Base-by-base conservation (phyloP, 2,888 invertebrate genomes). In the Dusona sp. region DNA sequence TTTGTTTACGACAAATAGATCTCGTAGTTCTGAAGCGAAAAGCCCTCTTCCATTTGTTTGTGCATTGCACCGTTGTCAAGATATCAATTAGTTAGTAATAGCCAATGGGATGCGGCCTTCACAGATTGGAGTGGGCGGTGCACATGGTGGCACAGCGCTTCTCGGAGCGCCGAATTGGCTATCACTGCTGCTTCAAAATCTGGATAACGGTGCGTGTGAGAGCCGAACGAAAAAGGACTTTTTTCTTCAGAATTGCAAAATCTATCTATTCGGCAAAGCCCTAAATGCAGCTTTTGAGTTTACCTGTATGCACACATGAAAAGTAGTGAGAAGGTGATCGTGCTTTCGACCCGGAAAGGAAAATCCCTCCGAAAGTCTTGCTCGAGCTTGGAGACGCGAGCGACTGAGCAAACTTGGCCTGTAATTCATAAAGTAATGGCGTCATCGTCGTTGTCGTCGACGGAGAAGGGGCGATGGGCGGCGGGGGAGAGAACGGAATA, bases 241-340 rank as follows among this genome's bases (percentile, higher is more conserved):
- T 61, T 29, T 61, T 61, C 13, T 29, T 61, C 29, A 61, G 9
- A 16, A 16, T 16, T 29, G 16, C 16, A 13, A 13, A 29, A 61
- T 61, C 29, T 6, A 61, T 61, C 4, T 29, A 29, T 29, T 4
- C 29, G 6, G 4, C 61, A 16, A 61, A 61, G 29, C 29, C 6
- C 29, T 16, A 29, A 61, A 29, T 29, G 61, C 29, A 29, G 29
- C 6, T 61, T 61, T 61, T 61, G 61, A 29, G 61, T 29, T 29
- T 13, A 29, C 61, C 61, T 61, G 61, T 91, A 96, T 90, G 89
- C 94, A 96, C 6, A 29, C 36, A 57, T 70, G 51, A 33, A 0
- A 97, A 96, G 90, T 96, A 38, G 93, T 73, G 6, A 72, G 57
- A 57, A 73, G 65, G 25, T 64, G 72, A 73, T 83, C 72, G 70